These are phyloP conservation scores for Emydocephalus ijimae DNA, from an alignment of 2,113 vertebrate genomes.

Conservation along the genomic window DNA sequence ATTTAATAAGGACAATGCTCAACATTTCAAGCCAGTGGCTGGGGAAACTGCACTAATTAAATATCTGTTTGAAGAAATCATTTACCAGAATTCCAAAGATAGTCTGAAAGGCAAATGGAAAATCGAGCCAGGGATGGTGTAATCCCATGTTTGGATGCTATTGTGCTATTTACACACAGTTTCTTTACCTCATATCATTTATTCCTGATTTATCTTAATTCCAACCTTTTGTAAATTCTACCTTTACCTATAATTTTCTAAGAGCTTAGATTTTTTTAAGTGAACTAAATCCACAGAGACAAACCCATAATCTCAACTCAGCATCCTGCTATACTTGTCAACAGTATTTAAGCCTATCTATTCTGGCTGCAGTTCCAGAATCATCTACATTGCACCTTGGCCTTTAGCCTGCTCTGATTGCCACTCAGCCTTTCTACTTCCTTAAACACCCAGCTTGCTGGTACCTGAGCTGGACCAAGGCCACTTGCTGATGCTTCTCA, in stretches of 20 bases:
- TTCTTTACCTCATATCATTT: background rate
- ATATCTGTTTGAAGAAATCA: background rate
- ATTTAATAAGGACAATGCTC: background rate
- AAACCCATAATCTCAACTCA: background rate
- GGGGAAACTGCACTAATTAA: background rate
- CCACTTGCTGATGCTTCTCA: background rate
- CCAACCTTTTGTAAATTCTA: background rate
- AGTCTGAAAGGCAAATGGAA: background rate
- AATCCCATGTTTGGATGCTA: background rate
- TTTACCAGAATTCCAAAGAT: background rate
- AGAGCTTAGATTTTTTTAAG: background rate
- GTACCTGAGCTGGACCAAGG: background rate
- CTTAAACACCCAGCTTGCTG: background rate
- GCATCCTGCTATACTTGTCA: background rate
- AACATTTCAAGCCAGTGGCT: background rate
- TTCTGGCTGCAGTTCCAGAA: background rate
- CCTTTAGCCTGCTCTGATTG: background rate
- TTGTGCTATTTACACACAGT: background rate
- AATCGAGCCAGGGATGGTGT: background rate
- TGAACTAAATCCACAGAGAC: background rate
- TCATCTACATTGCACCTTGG: background rate
- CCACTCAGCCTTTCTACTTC: background rate
- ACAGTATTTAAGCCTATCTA: background rate
- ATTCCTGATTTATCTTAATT: background rate
- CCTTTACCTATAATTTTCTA: background rate